phyloP scores from a whole-genome alignment of 2,888 invertebrate genomes.

The Clunio marinus region DNA sequence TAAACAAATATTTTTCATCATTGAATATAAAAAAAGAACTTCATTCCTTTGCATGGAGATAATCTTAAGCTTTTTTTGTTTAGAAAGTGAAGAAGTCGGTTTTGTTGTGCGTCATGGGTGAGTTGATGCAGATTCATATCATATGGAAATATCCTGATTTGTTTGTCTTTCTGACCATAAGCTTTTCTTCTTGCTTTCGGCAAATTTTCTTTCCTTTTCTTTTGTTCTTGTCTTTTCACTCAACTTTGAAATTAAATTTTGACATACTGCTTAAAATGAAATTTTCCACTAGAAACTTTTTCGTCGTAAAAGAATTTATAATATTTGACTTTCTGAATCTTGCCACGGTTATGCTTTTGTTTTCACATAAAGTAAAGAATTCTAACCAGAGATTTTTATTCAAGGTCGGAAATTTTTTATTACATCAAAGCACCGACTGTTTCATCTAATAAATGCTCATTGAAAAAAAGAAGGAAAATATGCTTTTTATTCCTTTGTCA shows the following conservation, averaged over 20 bases:
- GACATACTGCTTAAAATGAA: too few relatives aligned
- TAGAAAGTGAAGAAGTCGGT: not conserved
- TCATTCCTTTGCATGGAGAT: too few relatives aligned
- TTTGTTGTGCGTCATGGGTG: not conserved
- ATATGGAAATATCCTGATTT: slow-evolving; percentile 19
- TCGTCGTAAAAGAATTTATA: too few relatives aligned
- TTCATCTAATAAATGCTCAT: slow-evolving; percentile 2
- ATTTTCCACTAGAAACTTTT: too few relatives aligned
- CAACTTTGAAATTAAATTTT: too few relatives aligned
- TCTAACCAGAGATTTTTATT: not conserved
- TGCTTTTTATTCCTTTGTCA: too few relatives aligned
- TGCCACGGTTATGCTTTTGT: slow-evolving; percentile 17
- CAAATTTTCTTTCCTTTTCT: too few relatives aligned
- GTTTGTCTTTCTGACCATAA: slow-evolving; percentile 32
- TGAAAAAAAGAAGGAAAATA: not conserved
- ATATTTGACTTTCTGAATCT: too few relatives aligned
- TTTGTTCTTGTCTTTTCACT: too few relatives aligned
- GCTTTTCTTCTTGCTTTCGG: too few relatives aligned
- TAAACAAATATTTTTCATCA: too few relatives aligned
- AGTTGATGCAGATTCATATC: not conserved
- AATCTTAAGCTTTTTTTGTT: slow-evolving; percentile 9
- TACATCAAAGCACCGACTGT: not conserved
- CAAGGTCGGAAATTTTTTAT: slow-evolving; percentile 10
- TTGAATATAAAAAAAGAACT: too few relatives aligned
- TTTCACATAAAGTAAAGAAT: not conserved